These are phyloP conservation scores for Bolinopsis microptera DNA, from an alignment of 37 sponge, comb jelly and placozoan species.

Conservation along the genomic window DNA sequence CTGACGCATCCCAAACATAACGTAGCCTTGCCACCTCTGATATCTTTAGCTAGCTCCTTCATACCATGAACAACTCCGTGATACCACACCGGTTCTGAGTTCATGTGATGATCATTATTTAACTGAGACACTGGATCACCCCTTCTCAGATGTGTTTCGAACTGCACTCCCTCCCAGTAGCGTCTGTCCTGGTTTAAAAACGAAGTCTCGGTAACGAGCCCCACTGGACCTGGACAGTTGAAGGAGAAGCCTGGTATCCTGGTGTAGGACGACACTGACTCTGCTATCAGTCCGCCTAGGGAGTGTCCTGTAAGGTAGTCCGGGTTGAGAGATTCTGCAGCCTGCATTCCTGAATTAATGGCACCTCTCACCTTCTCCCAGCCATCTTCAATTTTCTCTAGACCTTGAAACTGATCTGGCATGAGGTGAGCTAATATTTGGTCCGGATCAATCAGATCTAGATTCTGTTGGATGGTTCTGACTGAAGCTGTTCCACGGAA, in stretches of 20 bases:
- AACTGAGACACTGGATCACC: neutral
- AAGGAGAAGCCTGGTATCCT: neutral
- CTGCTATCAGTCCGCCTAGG: slow-evolving; percentile 5
- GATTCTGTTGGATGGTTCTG: neutral
- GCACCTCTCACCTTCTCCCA: neutral
- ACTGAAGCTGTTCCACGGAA: neutral
- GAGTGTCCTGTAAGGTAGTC: neutral
- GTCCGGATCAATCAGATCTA: neutral
- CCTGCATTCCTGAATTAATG: neutral
- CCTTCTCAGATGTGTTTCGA: neutral
- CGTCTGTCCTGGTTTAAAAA: neutral
- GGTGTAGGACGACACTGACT: neutral
- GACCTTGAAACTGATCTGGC: neutral
- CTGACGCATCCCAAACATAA: neutral
- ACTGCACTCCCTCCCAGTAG: neutral
- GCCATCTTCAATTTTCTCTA: neutral
- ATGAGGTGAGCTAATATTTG: neutral
- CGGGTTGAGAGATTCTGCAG: neutral
- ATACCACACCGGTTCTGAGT: slow-evolving; percentile 4
- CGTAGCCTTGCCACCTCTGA: no score
- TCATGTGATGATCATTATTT: neutral
- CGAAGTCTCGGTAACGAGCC: neutral
- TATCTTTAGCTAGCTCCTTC: neutral
- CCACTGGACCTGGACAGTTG: slow-evolving; percentile 29
- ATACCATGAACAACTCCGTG: neutral